A percentile compares a stretch with the other conserved stretches of the same genome.
Conservation (phyloP, 2,888 invertebrate genomes). For the Timema cristinae region DNA sequence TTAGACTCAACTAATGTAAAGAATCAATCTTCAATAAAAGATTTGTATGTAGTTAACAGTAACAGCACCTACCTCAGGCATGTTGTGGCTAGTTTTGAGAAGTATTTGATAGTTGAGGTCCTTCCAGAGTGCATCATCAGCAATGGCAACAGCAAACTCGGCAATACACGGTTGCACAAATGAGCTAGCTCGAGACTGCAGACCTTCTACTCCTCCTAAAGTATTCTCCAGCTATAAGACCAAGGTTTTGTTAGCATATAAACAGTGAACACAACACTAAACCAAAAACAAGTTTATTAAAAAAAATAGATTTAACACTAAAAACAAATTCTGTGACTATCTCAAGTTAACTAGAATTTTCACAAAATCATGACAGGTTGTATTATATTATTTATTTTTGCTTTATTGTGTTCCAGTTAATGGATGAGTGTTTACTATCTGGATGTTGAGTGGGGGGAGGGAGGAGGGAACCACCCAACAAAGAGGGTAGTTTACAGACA, state of each 20-base stretch:
- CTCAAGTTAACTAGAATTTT: too few species aligned
- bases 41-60: too few species aligned
- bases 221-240: conserved; percentile 62
- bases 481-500: too few species aligned
- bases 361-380: too few species aligned
- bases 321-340: not conserved
- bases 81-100: conserved; percentile 76
- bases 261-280: not conserved
- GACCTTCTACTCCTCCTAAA: conserved; percentile 56
- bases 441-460: too few species aligned
- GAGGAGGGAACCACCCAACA: too few species aligned
- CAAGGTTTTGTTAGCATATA: not conserved
- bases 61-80: conserved; percentile 55
- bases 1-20: not conserved
- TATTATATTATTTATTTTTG: too few species aligned
- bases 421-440: too few species aligned
- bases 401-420: too few species aligned
- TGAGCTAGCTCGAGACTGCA: conserved; percentile 56
- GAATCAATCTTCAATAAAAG: too few species aligned
- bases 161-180: conserved; percentile 74
- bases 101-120: conserved; percentile 85
- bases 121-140: conserved; percentile 86
- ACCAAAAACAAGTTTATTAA: not conserved
- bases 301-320: conserved; percentile 18
- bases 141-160: conserved; percentile 75